phyloP scores from a whole-genome alignment of 2,888 invertebrate species.

The Tenthredo notha region DNA sequence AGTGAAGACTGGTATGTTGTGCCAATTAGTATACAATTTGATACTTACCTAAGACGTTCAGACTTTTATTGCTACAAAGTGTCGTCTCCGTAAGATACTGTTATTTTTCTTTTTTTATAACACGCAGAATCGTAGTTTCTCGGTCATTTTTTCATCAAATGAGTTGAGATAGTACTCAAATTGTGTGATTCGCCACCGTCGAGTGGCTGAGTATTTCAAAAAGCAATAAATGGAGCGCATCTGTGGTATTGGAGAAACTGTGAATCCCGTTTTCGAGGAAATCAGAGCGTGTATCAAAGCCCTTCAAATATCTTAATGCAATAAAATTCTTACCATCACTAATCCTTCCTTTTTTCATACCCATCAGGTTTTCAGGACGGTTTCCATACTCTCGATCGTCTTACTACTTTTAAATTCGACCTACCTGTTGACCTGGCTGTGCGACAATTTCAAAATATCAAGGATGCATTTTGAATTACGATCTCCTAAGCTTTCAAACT shows the following conservation, averaged over 20 bases:
- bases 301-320: not conserved
- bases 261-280: no score
- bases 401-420: slow-evolving; percentile 93
- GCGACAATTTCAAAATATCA: slow-evolving; percentile 97
- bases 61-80: not conserved
- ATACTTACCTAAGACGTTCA: not conserved
- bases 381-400: slow-evolving; percentile 92
- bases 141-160: no score
- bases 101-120: no score
- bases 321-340: slow-evolving; percentile 49
- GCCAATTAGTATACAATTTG: slow-evolving; percentile 13
- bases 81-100: no score
- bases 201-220: no score
- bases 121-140: no score
- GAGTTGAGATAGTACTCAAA: no score
- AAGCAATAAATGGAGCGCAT: no score
- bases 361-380: slow-evolving; percentile 97
- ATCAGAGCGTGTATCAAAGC: no score
- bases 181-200: no score
- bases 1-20: slow-evolving; percentile 88
- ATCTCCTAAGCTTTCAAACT: not conserved
- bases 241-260: no score
- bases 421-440: slow-evolving; percentile 98
- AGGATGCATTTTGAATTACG: slow-evolving; percentile 84
- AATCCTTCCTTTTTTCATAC: slow-evolving; percentile 56